Conservation (phyloP, 2,888 invertebrate genomes). For the Oligia strigilis region DNA sequence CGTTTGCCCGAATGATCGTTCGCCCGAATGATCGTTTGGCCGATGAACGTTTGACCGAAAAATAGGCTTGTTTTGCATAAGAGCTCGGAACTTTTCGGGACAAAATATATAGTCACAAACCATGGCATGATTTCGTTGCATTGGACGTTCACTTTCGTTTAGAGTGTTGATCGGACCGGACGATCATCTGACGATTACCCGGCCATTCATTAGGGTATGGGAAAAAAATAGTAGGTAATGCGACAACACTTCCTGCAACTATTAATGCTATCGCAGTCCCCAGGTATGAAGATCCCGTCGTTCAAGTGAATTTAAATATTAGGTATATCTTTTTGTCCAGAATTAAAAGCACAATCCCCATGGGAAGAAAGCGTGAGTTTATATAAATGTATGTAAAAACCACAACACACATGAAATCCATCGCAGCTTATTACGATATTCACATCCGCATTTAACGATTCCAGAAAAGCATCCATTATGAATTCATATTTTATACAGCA, state of each 20-base stretch:
- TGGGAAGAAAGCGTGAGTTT: too few relatives aligned
- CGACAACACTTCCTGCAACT: not conserved
- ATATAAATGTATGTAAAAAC: not conserved
- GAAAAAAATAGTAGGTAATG: not conserved
- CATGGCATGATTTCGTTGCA: not conserved
- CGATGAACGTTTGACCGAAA: not conserved
- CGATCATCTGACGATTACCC: not conserved
- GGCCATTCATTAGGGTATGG: not conserved
- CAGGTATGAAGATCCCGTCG: not conserved
- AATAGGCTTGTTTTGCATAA: not conserved
- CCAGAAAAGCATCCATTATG: constrained; percentile 6
- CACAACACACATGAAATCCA: not conserved
- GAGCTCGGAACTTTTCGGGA: not conserved
- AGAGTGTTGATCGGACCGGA: not conserved
- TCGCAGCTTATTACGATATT: not conserved
- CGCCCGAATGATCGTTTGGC: not conserved
- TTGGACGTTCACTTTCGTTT: not conserved
- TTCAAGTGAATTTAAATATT: not conserved
- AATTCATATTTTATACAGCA: constrained; percentile 9
- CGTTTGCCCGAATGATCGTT: not conserved
- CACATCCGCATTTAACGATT: not conserved
- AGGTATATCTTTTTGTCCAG: not conserved
- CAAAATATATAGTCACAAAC: not conserved
- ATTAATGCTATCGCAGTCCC: not conserved
- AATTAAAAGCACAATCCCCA: not conserved